These are phyloP conservation scores for Neoscelio sp. DNA, from an alignment of 2,888 invertebrate genomes.

Conservation along the genomic window DNA sequence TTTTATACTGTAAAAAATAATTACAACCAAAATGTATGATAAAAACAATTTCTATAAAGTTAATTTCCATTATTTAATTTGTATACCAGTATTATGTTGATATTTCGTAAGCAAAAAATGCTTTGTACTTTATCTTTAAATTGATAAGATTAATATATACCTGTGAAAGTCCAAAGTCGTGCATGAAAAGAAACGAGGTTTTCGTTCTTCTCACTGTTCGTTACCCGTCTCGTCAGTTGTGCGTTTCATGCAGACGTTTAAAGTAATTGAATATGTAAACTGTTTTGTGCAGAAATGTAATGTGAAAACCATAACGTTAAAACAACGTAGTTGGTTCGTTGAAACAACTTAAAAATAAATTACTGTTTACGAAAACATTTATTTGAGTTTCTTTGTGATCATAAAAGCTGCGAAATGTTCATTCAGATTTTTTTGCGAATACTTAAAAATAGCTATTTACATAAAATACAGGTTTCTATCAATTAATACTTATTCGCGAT, in stretches of 20 bases:
- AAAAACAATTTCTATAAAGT: no score
- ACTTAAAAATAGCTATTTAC: constrained; percentile 2
- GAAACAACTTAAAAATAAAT: constrained; percentile 33
- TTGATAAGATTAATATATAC: constrained; percentile 36
- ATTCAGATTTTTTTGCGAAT: constrained; percentile 5
- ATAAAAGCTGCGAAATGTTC: constrained; percentile 7
- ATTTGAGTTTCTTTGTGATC: constrained; percentile 9
- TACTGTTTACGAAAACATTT: constrained; percentile 10
- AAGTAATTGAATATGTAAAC: constrained; percentile 55
- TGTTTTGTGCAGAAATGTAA: constrained; percentile 31
- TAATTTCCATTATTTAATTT: no score
- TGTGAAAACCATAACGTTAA: constrained; percentile 29
- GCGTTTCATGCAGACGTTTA: constrained; percentile 32
- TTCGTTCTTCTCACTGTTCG: constrained; percentile 42
- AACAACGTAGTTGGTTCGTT: constrained; percentile 21
- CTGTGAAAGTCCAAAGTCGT: neutral
- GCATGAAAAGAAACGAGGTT: constrained; percentile 29
- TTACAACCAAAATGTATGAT: no score
- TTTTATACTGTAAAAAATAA: no score
- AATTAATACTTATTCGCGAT: no score
- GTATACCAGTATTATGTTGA: no score
- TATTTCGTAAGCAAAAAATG: no score
- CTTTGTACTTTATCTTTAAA: constrained; percentile 22
- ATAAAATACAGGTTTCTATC: no score
- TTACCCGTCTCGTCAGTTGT: constrained; percentile 36